Evolutionary conservation across 1,140 invertebrate genomes (phyloP), one percentile per base, ranked within the genome.

Genomic region (Rhopalosiphum maidis): DNA sequence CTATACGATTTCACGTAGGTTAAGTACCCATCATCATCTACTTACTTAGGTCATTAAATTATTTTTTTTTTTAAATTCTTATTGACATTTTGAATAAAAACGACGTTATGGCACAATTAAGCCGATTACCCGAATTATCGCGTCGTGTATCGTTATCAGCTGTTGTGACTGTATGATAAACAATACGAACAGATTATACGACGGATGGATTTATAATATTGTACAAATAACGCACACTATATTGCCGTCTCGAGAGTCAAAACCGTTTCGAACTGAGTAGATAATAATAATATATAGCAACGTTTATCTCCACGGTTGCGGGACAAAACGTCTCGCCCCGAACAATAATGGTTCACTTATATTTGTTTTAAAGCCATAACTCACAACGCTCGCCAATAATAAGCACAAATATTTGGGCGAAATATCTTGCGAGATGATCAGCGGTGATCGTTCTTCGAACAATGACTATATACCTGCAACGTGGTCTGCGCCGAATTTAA

Each of bases 281-380:
- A 77, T 77, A 77, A 77, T 77, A 77, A n/a, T 77, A n/a, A n/a
- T n/a, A 77, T 77, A 77, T 35, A 18, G 60, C 2, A 5, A 77
- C 4, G 60, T 77, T 77, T 77, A n/a, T 77, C 60, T 77, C 60
- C 30, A 11, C 11, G 30, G 60, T 4, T 1, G 60, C 30, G 6
- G n/a, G 30, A 21, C 60, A 77, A 77, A 77, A 77, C 60, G 60
- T 77, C 60, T 68, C 30, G 30, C 15, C 30, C 60, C n/a, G 60
- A 77, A 77, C 60, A 77, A n/a, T 18, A 54, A 54, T 23, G 18
- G 22, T 77, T 15, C 60, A n/a, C 60, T 77, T 35, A 77, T 77
- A 77, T 77, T 77, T 77, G 60, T 77, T 77, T 77, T n/a, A 77
- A 77, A 77, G 60, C 30, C 30, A 77, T 77, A 77, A 77, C 60